These are phyloP conservation scores for Drosophila subsilvestris DNA, from an alignment of 2,888 invertebrate species.

Conservation along the genomic window DNA sequence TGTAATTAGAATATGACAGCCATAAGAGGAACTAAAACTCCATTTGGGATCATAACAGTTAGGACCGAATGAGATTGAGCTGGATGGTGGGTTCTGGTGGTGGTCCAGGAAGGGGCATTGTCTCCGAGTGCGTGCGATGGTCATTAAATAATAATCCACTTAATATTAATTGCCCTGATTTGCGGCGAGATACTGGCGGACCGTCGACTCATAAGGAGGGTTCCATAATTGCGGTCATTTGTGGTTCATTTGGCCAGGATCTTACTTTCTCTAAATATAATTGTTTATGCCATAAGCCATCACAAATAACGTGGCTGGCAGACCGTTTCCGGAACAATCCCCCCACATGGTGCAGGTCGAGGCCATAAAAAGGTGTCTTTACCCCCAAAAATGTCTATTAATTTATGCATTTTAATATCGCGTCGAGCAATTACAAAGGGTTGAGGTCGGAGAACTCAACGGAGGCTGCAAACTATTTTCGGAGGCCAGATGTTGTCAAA, in stretches of 20 bases:
- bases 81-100: constrained; percentile 8
- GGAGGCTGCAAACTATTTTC: constrained; percentile 33
- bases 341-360: constrained; percentile 55
- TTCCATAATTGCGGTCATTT: constrained; percentile 80
- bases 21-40: constrained; percentile 33
- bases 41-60: constrained; percentile 68
- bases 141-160: constrained; percentile 83
- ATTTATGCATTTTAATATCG: constrained; percentile 83
- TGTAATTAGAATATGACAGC: constrained; percentile 77
- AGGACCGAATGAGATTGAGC: constrained; percentile 61
- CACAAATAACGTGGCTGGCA: constrained; percentile 51
- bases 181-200: constrained; percentile 43
- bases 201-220: constrained; percentile 37
- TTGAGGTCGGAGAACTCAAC: constrained; percentile 29
- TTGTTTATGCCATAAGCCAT: constrained; percentile 62
- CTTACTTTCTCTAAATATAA: constrained; percentile 42
- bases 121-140: constrained; percentile 63
- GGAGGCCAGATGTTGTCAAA: constrained; percentile 71
- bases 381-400: constrained; percentile 55
- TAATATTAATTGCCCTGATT: constrained; percentile 83
- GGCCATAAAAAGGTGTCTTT: constrained; percentile 45
- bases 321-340: constrained; percentile 53
- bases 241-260: constrained; percentile 63
- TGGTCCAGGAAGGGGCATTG: constrained; percentile 15
- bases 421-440: constrained; percentile 70